Evolutionary conservation across 2,113 vertebrate genomes (phyloP).

Genomic region (Hippocampus comes): DNA sequence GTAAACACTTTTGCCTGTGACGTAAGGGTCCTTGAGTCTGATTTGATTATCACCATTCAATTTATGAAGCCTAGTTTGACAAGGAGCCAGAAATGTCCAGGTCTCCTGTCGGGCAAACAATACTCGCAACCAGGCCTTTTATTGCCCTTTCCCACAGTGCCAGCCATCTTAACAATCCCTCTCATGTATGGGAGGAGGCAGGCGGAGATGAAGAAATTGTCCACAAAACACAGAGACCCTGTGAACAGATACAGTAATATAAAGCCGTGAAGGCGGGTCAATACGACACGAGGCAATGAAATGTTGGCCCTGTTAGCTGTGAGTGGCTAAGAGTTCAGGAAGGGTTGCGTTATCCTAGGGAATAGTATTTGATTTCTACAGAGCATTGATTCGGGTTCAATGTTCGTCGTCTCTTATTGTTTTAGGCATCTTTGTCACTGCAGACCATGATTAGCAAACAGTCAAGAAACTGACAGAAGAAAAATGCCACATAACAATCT

Average conservation of each 20-base stretch:
- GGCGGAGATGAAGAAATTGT: constrained; percentile 39
- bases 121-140: constrained; percentile 52
- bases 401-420: constrained; percentile 37
- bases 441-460: constrained; percentile 21
- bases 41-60: constrained; percentile 22
- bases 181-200: constrained; percentile 54
- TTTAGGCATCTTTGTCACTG: constrained; percentile 19
- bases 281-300: constrained; percentile 48
- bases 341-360: constrained; percentile 18
- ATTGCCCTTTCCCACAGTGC: constrained; percentile 37
- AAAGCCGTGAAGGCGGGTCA: constrained; percentile 45
- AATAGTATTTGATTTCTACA: constrained; percentile 40
- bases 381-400: constrained; percentile 37
- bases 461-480: constrained; percentile 15
- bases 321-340: constrained; percentile 36
- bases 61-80: constrained; percentile 20
- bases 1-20: constrained; percentile 17
- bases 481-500: constrained; percentile 12
- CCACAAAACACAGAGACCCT: constrained; percentile 37
- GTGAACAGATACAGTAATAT: constrained; percentile 41
- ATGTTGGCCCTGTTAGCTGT: constrained; percentile 25
- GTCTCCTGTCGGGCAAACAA: constrained; percentile 55
- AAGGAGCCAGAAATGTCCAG: constrained; percentile 19
- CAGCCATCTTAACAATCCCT: constrained; percentile 44
- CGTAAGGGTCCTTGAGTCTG: constrained; percentile 4